Percentiles rank a stretch among this genome's conserved stretches.
These are phyloP conservation scores for Carterocephalus palaemon DNA, from an alignment of 2,888 invertebrate genomes.

Conservation along the genomic window DNA sequence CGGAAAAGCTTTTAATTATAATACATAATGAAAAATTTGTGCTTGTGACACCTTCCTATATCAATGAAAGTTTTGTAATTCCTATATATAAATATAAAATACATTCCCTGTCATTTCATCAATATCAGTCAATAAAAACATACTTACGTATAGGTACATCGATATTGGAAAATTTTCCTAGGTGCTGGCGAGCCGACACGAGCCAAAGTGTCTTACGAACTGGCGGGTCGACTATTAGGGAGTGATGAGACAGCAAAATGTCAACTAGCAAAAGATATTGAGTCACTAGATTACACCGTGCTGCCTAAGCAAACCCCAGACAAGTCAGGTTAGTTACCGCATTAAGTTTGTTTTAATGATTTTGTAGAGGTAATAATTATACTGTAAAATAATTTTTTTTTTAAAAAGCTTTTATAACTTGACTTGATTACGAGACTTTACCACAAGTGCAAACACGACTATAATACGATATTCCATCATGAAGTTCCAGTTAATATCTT, in stretches of 20 bases:
- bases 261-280: constrained; percentile 64
- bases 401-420: no score
- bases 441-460: no score
- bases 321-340: constrained; percentile 40
- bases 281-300: constrained; percentile 41
- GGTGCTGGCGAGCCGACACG: constrained; percentile 79
- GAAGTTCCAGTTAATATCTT: no score
- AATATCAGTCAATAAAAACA: no score
- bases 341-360: not conserved
- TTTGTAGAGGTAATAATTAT: not conserved
- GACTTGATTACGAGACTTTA: no score
- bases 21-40: not conserved
- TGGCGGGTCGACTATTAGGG: constrained; percentile 80
- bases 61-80: no score
- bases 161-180: constrained; percentile 31
- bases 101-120: no score
- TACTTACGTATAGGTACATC: not conserved
- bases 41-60: not conserved
- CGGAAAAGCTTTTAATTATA: no score
- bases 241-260: constrained; percentile 59
- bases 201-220: constrained; percentile 82
- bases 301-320: constrained; percentile 39
- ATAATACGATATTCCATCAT: no score
- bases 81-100: no score
- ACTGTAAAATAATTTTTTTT: no score